Percentiles rank a stretch among this genome's conserved stretches.
phyloP scores from a whole-genome alignment of 2,888 invertebrate genomes.

The Plusia festucae region DNA sequence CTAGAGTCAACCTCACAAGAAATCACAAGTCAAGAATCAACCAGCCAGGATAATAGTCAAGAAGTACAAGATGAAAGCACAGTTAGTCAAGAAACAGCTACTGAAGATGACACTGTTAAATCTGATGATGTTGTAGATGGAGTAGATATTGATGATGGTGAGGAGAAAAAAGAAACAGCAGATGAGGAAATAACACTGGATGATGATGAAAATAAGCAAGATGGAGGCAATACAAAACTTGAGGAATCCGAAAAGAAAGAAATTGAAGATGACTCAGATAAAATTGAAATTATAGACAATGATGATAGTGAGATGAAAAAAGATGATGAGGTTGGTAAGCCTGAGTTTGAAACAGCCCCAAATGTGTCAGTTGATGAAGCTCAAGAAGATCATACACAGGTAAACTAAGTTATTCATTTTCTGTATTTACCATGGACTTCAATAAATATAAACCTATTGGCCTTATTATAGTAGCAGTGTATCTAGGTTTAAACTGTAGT shows the following conservation, averaged over 20 bases:
- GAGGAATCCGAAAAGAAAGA: not conserved
- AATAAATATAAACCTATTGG: too few species aligned
- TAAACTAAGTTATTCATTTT: constrained; percentile 47
- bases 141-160: constrained; percentile 42
- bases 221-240: not conserved
- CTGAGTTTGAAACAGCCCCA: constrained; percentile 88
- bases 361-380: constrained; percentile 81
- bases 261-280: not conserved
- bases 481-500: too few species aligned
- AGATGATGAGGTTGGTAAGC: constrained; percentile 76
- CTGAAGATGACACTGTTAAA: constrained; percentile 38
- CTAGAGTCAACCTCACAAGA: constrained; percentile 59
- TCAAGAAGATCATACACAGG: constrained; percentile 85
- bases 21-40: constrained; percentile 53
- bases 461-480: too few species aligned
- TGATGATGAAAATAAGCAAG: not conserved
- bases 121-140: constrained; percentile 66
- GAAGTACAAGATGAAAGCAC: constrained; percentile 46
- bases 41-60: constrained; percentile 46
- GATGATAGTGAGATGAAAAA: constrained; percentile 64
- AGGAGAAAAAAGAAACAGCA: constrained; percentile 63
- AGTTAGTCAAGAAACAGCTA: constrained; percentile 34
- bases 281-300: constrained; percentile 31
- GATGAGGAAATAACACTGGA: constrained; percentile 57
- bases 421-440: too few species aligned